A percentile compares a stretch with the other conserved stretches of the same genome.
phyloP scores from a whole-genome alignment of 2,113 vertebrate genomes.

The Arenaria interpres region DNA sequence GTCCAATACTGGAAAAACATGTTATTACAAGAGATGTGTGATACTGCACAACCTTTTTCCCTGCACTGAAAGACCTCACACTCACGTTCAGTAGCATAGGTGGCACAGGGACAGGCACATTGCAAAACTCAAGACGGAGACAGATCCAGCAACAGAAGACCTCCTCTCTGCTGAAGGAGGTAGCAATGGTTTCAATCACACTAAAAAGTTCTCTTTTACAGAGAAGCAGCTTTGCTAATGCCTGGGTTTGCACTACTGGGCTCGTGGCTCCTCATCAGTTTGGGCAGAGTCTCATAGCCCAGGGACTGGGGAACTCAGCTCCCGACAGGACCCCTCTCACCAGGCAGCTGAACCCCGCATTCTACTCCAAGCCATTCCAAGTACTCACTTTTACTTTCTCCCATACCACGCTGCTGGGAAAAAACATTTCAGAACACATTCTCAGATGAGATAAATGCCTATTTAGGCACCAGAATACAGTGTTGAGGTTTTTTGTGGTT shows the following conservation, averaged over 20 bases:
- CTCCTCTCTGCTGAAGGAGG: background rate
- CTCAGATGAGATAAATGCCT: background rate
- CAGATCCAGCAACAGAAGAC: background rate
- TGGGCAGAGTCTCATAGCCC: background rate
- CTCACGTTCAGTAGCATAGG: accelerated
- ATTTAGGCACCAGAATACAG: background rate
- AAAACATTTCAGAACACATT: background rate
- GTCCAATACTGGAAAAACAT: background rate
- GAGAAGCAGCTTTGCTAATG: background rate
- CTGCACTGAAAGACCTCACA: background rate
- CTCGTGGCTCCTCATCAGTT: background rate
- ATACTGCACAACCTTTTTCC: background rate
- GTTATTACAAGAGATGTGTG: background rate
- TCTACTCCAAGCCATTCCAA: background rate
- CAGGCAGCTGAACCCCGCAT: accelerated
- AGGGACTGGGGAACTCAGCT: background rate
- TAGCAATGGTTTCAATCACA: background rate
- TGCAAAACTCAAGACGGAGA: background rate
- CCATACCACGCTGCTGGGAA: background rate
- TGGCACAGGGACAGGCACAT: background rate
- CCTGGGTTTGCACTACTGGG: accelerated
- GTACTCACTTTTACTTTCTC: background rate
- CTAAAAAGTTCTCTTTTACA: background rate
- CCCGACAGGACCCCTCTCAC: accelerated
- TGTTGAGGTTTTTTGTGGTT: background rate